These are phyloP conservation scores for Empidonax traillii DNA, from an alignment of 2,113 vertebrate species.

Conservation along the genomic window DNA sequence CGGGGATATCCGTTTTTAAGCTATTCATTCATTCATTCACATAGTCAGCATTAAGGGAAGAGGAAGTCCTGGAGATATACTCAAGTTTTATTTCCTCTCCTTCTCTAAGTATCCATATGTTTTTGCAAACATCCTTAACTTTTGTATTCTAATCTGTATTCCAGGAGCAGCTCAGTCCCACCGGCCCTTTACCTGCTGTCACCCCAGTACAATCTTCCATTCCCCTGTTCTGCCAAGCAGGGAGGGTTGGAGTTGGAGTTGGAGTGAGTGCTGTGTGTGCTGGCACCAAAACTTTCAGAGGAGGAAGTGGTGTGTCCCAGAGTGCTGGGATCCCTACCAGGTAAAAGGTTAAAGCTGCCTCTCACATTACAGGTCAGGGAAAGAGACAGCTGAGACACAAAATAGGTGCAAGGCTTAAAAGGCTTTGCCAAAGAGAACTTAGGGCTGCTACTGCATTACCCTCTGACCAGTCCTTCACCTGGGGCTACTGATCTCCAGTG, in stretches of 20 bases:
- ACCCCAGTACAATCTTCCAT: neutral
- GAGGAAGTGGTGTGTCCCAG: neutral
- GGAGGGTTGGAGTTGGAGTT: neutral
- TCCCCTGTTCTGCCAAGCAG: neutral
- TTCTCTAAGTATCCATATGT: neutral
- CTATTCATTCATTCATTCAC: neutral
- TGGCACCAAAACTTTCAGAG: neutral
- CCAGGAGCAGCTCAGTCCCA: neutral
- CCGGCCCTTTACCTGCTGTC: neutral
- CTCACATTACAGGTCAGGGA: neutral
- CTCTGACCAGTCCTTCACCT: neutral
- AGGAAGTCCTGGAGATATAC: neutral
- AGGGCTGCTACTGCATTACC: neutral
- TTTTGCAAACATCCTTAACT: neutral
- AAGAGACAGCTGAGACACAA: neutral
- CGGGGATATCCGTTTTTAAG: neutral
- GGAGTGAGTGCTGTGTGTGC: neutral
- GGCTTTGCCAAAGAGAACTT: neutral
- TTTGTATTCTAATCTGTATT: neutral
- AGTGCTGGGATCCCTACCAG: neutral
- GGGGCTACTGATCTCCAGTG: neutral
- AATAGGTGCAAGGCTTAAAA: neutral
- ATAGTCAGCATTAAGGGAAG: neutral
- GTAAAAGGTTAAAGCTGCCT: neutral
- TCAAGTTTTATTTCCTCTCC: neutral